Conservation (phyloP, 2,113 vertebrate species). For the Oxyruncus cristatus region DNA sequence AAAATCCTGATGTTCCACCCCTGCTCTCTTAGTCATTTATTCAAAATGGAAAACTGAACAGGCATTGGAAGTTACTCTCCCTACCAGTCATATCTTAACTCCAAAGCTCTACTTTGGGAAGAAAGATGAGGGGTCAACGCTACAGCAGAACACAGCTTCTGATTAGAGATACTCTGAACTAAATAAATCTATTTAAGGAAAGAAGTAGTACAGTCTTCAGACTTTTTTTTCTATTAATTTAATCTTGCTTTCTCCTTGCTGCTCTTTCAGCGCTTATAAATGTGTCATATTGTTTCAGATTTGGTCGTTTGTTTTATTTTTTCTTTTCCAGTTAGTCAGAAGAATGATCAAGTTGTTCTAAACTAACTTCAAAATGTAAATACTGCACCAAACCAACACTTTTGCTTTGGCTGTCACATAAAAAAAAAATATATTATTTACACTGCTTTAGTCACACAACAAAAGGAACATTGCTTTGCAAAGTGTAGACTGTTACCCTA, state of each 20-base stretch:
- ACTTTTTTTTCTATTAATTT: not conserved
- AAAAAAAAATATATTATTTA: conserved; percentile 21
- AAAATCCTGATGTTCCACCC: not conserved
- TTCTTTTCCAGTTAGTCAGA: not conserved
- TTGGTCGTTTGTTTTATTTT: not conserved
- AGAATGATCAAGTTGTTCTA: not conserved
- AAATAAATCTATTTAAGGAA: not conserved
- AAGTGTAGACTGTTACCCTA: not conserved
- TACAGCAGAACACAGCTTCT: not conserved
- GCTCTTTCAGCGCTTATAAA: not conserved
- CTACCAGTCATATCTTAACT: not conserved
- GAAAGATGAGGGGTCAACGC: not conserved
- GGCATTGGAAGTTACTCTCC: not conserved
- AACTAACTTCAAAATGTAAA: conserved; percentile 32
- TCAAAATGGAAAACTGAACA: not conserved
- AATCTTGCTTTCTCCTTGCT: not conserved
- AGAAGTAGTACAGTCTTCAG: not conserved
- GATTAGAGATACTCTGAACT: not conserved
- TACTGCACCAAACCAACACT: not conserved
- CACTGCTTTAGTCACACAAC: conserved; percentile 12
- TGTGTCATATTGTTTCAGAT: not conserved
- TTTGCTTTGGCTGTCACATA: conserved; percentile 27
- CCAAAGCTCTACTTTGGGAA: not conserved
- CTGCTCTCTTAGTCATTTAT: not conserved
- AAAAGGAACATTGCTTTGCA: not conserved